Percentiles rank a stretch among this genome's conserved stretches.
Conservation (phyloP, 2,797 vertebrate species). For the Botia almorhae region DNA sequence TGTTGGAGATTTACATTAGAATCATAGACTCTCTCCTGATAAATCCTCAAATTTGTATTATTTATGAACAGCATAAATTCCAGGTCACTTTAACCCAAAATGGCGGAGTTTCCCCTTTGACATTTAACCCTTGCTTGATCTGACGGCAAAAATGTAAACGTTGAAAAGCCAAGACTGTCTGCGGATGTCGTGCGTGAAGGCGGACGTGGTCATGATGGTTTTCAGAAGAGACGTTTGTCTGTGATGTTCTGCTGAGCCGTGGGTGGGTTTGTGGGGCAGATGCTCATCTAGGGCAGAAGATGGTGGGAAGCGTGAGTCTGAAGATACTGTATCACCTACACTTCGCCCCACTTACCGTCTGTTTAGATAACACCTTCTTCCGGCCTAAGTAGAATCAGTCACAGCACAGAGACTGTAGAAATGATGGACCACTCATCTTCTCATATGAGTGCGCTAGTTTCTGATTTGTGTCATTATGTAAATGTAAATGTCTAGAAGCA, state of each 20-base stretch:
- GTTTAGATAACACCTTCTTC: constrained; percentile 4
- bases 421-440: background rate
- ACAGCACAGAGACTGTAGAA: background rate
- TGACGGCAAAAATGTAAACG: too few species aligned
- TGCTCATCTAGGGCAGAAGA: background rate
- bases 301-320: background rate
- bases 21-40: too few species aligned
- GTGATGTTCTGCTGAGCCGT: background rate
- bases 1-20: too few species aligned
- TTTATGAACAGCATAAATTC: too few species aligned
- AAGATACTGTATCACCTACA: constrained; percentile 1
- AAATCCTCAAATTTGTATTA: too few species aligned
- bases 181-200: background rate
- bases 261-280: constrained; percentile 12
- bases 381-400: background rate
- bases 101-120: background rate
- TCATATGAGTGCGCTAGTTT: background rate
- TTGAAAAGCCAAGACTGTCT: background rate
- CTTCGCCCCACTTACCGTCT: background rate
- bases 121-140: background rate
- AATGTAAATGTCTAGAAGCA: background rate
- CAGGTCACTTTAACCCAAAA: too few species aligned
- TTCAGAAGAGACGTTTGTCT: constrained; percentile 7
- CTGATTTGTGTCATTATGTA: background rate
- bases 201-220: background rate